Conservation (phyloP, 35 echinoderm and acorn worm species). For the Strongylocentrotus purpuratus region DNA sequence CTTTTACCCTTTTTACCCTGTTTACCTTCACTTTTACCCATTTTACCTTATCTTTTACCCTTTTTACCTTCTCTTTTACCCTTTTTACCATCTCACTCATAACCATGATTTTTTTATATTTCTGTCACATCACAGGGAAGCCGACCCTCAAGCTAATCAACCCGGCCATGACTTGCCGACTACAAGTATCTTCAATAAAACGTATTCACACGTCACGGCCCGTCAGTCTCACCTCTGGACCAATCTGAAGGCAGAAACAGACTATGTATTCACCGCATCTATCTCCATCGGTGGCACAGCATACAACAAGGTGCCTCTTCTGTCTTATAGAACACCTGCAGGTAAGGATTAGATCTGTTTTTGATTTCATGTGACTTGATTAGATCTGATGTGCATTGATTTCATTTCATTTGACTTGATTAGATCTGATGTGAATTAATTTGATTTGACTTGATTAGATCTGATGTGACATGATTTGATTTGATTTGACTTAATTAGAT, state of each 20-base stretch:
- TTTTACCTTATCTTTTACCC: too few species aligned
- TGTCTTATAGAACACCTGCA: neutral
- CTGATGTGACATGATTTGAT: too few species aligned
- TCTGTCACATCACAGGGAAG: neutral
- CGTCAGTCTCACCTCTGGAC: neutral
- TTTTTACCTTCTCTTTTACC: too few species aligned
- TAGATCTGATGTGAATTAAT: too few species aligned
- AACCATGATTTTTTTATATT: neutral
- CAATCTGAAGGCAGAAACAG: conserved; percentile 18
- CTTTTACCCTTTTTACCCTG: too few species aligned
- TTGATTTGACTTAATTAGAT: too few species aligned
- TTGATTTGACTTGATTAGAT: too few species aligned
- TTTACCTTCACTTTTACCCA: too few species aligned
- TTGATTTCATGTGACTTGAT: too few species aligned
- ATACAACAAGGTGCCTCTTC: conserved; percentile 10
- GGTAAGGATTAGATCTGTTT: neutral
- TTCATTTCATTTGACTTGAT: too few species aligned
- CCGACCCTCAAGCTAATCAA: neutral
- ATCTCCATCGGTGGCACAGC: neutral
- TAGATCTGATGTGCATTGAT: too few species aligned
- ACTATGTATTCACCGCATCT: conserved; percentile 42
- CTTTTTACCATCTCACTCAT: neutral
- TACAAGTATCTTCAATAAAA: neutral
- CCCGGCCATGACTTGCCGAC: neutral
- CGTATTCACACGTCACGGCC: neutral